Percentiles rank a stretch among this genome's conserved stretches.
phyloP scores from a whole-genome alignment of 2,797 vertebrate genomes.

The Eulemur coronatus region DNA sequence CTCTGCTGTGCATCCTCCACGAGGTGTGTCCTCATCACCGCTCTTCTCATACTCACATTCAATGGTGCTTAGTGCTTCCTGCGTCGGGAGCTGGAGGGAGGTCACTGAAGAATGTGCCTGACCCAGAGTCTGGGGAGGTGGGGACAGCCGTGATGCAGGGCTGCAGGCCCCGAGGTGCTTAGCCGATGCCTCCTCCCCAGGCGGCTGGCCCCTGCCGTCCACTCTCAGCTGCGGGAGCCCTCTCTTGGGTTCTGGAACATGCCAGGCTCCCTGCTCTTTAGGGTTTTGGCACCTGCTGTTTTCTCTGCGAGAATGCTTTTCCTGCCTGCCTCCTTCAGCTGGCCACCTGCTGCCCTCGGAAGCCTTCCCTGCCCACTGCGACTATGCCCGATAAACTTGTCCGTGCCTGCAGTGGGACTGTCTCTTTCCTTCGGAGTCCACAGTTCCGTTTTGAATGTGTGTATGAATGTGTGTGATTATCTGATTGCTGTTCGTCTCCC shows the following conservation, averaged over 20 bases:
- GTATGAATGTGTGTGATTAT: neutral
- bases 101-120: neutral
- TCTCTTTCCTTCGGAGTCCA: neutral
- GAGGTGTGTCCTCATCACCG: neutral
- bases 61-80: neutral
- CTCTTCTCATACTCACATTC: neutral
- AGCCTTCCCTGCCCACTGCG: too few relatives aligned
- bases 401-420: neutral
- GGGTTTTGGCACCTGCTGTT: neutral
- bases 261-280: neutral
- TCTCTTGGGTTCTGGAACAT: neutral
- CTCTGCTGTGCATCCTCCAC: neutral
- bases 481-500: neutral
- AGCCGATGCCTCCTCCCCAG: neutral
- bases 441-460: neutral
- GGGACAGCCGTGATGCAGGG: neutral
- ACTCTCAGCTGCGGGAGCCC: neutral
- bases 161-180: neutral
- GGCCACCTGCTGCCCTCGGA: neutral
- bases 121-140: neutral
- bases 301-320: neutral
- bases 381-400: neutral
- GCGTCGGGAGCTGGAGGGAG: neutral
- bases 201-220: rapidly evolving
- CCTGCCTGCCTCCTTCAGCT: neutral